phyloP scores from a whole-genome alignment of 2,113 vertebrate genomes.

The Lichenostomus cassidix region DNA sequence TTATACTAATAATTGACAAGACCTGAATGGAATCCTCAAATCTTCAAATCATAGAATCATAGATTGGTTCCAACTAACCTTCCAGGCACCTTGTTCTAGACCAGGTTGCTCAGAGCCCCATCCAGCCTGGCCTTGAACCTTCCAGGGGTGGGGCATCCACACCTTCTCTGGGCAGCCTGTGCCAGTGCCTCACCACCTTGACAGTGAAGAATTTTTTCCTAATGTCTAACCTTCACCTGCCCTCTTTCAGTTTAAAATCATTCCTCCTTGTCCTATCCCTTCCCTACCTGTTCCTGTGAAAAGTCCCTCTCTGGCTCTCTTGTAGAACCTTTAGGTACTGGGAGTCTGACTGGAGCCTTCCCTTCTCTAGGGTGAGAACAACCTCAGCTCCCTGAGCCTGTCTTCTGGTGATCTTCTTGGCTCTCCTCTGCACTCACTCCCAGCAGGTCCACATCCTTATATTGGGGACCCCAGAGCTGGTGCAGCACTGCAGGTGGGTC shows the following conservation, averaged over 20 bases:
- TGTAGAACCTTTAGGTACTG: not conserved
- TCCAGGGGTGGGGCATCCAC: not conserved
- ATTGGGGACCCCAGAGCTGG: not conserved
- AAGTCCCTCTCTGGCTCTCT: not conserved
- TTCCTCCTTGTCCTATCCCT: not conserved
- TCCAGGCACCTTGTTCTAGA: not conserved
- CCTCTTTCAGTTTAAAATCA: not conserved
- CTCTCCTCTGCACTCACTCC: not conserved
- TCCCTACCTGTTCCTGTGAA: not conserved
- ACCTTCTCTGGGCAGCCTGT: not conserved
- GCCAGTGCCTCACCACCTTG: not conserved
- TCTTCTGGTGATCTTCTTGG: not conserved
- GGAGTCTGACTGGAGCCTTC: not conserved
- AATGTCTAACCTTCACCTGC: not conserved
- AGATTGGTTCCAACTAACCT: not conserved
- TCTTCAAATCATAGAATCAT: not conserved
- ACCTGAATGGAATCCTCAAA: not conserved
- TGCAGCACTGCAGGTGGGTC: not conserved
- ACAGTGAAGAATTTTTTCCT: not conserved
- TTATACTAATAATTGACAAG: not conserved
- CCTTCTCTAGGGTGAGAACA: not conserved
- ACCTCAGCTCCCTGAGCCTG: not conserved
- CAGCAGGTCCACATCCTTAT: not conserved
- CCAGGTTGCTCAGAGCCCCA: not conserved
- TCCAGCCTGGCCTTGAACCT: not conserved